Evolutionary conservation across 2,888 invertebrate genomes (phyloP).

Genomic region (Troglohyphantes excavatus): DNA sequence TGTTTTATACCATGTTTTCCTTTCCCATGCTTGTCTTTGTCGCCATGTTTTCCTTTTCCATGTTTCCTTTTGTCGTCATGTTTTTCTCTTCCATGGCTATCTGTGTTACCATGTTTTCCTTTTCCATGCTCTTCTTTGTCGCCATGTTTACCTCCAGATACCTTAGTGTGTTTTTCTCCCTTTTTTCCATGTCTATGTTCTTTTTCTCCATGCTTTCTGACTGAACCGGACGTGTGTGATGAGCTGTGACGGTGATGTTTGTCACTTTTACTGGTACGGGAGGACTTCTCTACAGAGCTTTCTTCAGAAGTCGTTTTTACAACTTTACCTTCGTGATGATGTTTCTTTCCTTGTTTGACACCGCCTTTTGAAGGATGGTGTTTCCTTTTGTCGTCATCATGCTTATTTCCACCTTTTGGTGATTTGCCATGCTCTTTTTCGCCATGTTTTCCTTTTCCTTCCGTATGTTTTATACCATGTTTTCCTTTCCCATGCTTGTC

Average conservation of each 20-base stretch:
- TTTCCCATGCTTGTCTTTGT: neutral
- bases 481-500: too few relatives aligned
- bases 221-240: neutral
- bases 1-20: neutral
- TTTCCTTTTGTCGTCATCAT: neutral
- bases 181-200: neutral
- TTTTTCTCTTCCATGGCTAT: neutral
- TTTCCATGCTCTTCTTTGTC: neutral
- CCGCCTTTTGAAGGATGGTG: too few relatives aligned
- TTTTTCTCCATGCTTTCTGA: neutral
- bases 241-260: too few relatives aligned
- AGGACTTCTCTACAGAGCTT: neutral
- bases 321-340: neutral
- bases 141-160: neutral
- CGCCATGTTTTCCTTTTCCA: neutral
- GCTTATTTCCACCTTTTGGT: neutral
- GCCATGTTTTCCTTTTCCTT: too few relatives aligned
- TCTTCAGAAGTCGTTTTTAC: neutral
- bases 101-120: neutral
- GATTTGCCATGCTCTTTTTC: neutral
- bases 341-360: too few relatives aligned
- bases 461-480: too few relatives aligned
- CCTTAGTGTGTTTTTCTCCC: neutral
- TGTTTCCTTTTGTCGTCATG: neutral
- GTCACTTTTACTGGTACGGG: too few relatives aligned